These are phyloP conservation scores for Agrochola lychnidis DNA, from an alignment of 2,888 invertebrate species.

Conservation along the genomic window DNA sequence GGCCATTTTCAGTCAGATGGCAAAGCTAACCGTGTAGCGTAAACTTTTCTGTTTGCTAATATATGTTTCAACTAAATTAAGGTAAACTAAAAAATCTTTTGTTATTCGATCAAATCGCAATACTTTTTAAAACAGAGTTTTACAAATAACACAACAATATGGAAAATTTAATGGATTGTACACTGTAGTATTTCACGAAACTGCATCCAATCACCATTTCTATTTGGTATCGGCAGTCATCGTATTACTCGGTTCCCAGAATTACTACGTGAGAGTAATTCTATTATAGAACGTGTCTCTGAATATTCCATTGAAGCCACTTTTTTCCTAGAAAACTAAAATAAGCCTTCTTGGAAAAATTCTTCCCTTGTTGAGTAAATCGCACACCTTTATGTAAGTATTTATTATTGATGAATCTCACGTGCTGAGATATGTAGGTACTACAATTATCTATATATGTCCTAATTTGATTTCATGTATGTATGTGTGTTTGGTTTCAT, in stretches of 20 bases:
- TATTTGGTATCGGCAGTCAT: background rate
- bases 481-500: too few species aligned
- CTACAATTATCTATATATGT: too few species aligned
- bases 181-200: background rate
- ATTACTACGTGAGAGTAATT: too few species aligned
- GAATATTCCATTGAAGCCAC: background rate
- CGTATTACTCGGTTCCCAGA: background rate
- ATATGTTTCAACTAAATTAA: background rate
- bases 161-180: background rate
- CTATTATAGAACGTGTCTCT: too few species aligned
- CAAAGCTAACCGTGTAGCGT: background rate
- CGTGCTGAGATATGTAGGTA: background rate
- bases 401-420: background rate
- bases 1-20: background rate
- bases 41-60: background rate
- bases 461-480: too few species aligned
- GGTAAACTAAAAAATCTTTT: background rate
- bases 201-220: background rate
- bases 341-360: background rate
- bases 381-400: background rate
- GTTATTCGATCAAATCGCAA: slow-evolving; percentile 1
- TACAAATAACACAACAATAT: background rate
- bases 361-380: background rate
- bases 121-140: background rate
- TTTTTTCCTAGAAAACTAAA: background rate